These are phyloP conservation scores for Halcyon chelicuti DNA, from an alignment of 2,797 vertebrate genomes.

Conservation along the genomic window DNA sequence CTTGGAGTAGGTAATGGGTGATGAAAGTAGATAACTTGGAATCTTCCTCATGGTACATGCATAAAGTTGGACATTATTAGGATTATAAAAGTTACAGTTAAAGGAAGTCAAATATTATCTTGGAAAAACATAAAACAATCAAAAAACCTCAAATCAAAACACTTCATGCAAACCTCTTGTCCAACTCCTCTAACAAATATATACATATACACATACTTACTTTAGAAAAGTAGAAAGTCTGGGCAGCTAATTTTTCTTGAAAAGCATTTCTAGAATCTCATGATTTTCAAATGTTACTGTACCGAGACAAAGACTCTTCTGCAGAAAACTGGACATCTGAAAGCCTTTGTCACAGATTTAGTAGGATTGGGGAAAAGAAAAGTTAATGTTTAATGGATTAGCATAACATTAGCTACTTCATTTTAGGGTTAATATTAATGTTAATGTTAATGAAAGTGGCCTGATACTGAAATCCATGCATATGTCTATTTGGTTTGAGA, in stretches of 20 bases:
- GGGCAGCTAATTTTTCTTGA: background rate
- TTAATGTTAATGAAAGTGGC: background rate
- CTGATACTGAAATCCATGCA: background rate
- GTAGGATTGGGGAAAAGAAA: fast-evolving
- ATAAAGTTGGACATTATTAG: background rate
- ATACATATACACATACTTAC: too few relatives aligned
- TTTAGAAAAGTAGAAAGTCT: background rate
- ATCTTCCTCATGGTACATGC: background rate
- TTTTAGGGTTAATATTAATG: background rate
- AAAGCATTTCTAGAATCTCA: background rate
- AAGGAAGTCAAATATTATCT: background rate
- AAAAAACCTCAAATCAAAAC: background rate
- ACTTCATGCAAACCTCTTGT: background rate
- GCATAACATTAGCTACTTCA: background rate
- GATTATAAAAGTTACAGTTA: background rate
- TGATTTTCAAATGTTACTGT: background rate
- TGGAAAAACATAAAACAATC: background rate
- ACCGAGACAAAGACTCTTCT: background rate
- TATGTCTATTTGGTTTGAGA: background rate
- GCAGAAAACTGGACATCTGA: background rate
- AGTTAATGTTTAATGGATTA: background rate
- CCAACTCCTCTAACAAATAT: background rate
- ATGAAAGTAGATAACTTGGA: background rate
- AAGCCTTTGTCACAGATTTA: background rate
- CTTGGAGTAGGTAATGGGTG: background rate